These are phyloP conservation scores for Oxyteleia sp. DNA, from an alignment of 2,888 invertebrate genomes.

Conservation along the genomic window DNA sequence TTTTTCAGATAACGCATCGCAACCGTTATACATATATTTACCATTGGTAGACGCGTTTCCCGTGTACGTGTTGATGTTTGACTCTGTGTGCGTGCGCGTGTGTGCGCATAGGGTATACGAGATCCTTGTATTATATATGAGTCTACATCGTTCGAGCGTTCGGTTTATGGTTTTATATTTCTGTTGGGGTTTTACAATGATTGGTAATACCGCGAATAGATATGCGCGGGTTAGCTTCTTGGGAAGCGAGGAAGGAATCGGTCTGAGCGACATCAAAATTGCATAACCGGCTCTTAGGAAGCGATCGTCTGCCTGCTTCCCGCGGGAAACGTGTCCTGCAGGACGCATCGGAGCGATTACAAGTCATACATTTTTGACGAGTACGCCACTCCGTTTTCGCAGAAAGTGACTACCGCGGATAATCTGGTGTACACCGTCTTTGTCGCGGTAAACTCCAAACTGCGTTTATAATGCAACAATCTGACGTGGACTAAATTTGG, in stretches of 20 bases:
- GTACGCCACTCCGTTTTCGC: slow-evolving; percentile 53
- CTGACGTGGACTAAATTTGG: slow-evolving; percentile 51
- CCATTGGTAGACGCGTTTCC: slow-evolving; percentile 32
- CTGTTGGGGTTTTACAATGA: slow-evolving; percentile 87
- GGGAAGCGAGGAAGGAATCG: slow-evolving; percentile 78
- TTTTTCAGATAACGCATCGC: slow-evolving; percentile 86
- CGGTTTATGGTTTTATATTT: slow-evolving; percentile 87
- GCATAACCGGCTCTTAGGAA: slow-evolving; percentile 87
- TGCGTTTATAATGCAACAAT: slow-evolving; percentile 62
- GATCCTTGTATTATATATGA: slow-evolving; percentile 83
- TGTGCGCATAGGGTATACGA: slow-evolving; percentile 67
- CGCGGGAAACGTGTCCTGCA: slow-evolving; percentile 84
- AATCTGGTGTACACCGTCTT: slow-evolving; percentile 61
- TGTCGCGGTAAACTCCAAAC: slow-evolving; percentile 63
- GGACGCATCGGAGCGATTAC: slow-evolving; percentile 85
- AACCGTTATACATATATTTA: slow-evolving; percentile 79
- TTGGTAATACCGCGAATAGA: slow-evolving; percentile 85
- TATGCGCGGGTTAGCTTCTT: slow-evolving; percentile 67
- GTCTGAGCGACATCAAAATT: slow-evolving; percentile 84
- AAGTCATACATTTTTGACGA: slow-evolving; percentile 82
- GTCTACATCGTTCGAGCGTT: slow-evolving; percentile 85
- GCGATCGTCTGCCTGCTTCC: slow-evolving; percentile 84
- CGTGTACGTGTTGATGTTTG: slow-evolving; percentile 18
- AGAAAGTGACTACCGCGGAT: slow-evolving; percentile 61
- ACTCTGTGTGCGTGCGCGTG: slow-evolving; percentile 16